These are phyloP conservation scores for Corynorhinus townsendii DNA, from an alignment of 2,113 vertebrate genomes.

Conservation along the genomic window DNA sequence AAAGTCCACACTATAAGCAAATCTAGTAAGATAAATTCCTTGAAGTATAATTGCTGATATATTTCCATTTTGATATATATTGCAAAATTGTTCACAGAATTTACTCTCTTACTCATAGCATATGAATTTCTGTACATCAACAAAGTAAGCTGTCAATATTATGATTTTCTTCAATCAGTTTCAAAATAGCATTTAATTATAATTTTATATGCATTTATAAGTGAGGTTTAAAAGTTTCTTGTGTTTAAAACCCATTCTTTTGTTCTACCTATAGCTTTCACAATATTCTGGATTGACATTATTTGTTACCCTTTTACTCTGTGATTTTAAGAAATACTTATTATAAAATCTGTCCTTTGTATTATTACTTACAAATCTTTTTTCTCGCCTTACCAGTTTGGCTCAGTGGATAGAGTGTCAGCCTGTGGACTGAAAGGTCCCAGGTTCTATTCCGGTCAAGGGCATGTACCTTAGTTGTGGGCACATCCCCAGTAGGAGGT, in stretches of 20 bases:
- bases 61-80: not conserved
- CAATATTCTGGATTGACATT: not conserved
- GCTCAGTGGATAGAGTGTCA: no score
- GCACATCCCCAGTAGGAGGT: no score
- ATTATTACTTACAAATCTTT: not conserved
- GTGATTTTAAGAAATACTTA: not conserved
- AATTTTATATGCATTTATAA: not conserved
- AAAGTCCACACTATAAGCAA: not conserved
- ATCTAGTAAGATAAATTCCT: not conserved
- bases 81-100: not conserved
- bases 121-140: not conserved
- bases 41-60: not conserved
- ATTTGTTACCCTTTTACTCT: not conserved
- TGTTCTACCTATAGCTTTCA: not conserved
- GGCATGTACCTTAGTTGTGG: no score
- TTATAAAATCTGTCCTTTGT: not conserved
- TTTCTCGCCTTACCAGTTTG: not conserved
- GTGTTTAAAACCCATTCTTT: not conserved
- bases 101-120: not conserved
- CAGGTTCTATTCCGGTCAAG: no score
- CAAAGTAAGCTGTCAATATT: not conserved
- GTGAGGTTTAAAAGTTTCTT: not conserved
- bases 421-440: no score
- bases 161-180: not conserved
- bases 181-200: not conserved